Base-by-base conservation (phyloP, 2,113 vertebrate genomes). In the Lanius collurio region DNA sequence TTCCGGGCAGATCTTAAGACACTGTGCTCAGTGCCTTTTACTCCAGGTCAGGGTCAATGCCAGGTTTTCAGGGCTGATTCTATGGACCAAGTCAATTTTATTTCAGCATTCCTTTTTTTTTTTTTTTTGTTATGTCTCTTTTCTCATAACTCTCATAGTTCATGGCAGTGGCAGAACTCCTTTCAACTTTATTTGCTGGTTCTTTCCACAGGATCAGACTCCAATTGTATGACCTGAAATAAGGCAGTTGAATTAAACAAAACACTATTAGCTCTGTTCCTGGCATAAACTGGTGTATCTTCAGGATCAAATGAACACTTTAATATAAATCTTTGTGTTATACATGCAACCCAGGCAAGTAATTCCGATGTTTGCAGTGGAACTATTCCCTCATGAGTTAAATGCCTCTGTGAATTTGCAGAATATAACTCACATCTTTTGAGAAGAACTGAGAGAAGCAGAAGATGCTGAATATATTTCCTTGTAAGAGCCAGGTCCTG, bases 361-460 rank as follows among this genome's bases (percentile, higher is more conserved):
- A 75, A 74, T 93, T 90, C 47, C 39, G 19, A 7, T 68, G 59
- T 86, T 90, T 93, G 39, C 56, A 64, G n/a, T 56, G 63, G 41
- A 90, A 78, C 56, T 75, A 78, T 88, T 92, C 68, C 79, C 76
- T n/a, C 31, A 33, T 68, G 83, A 83, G 69, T 89, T 92, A 89
- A 93, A 93, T 23, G n/a, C 11, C n/a, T 47, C 21, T 35, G 20
- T 90, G 83, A 79, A 81, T 83, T 83, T 78, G 60, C 21, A 68
- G 67, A 78, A 52, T 44, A 37, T 47, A 75, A 30, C 24, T 81
- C 59, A 42, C 37, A 49, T 46, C 42, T 94, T 96, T 94, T 87
- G 71, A 97, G 89, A 95, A 97, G 93, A 95, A 50, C 24, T 42
- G 57, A 73, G 78, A 67, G 77, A 79, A 83, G 62, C n/a, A 91